These are phyloP conservation scores for Cancer borealis DNA, from an alignment of 2,888 invertebrate genomes.

Conservation along the genomic window DNA sequence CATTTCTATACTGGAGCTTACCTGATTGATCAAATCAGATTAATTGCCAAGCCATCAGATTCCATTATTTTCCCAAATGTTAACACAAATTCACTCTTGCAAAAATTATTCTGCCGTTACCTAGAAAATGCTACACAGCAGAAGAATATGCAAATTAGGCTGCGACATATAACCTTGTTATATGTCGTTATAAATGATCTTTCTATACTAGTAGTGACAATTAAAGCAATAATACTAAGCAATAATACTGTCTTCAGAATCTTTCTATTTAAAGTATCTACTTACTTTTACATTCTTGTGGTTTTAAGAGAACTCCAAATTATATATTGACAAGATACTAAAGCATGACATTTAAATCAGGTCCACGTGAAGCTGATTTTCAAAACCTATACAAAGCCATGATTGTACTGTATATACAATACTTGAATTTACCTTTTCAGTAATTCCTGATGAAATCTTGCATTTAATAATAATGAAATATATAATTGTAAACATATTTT, in stretches of 20 bases:
- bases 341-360: no score
- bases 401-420: slow-evolving; percentile 17
- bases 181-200: no score
- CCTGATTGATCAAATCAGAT: no score
- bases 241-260: background rate
- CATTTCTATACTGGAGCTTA: no score
- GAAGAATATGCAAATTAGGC: background rate
- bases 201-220: no score
- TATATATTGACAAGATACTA: background rate
- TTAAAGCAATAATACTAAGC: no score
- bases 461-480: background rate
- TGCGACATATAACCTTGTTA: background rate
- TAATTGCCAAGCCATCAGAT: no score
- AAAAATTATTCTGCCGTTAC: background rate
- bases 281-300: background rate
- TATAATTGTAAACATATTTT: background rate
- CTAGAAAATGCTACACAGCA: background rate
- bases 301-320: no score
- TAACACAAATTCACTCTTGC: no score
- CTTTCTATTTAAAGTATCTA: background rate
- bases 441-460: background rate
- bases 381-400: background rate
- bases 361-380: background rate
- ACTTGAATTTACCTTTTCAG: background rate
- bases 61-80: no score